These are phyloP conservation scores for Etheostoma nigrum DNA, from an alignment of 2,797 vertebrate species.

Conservation along the genomic window DNA sequence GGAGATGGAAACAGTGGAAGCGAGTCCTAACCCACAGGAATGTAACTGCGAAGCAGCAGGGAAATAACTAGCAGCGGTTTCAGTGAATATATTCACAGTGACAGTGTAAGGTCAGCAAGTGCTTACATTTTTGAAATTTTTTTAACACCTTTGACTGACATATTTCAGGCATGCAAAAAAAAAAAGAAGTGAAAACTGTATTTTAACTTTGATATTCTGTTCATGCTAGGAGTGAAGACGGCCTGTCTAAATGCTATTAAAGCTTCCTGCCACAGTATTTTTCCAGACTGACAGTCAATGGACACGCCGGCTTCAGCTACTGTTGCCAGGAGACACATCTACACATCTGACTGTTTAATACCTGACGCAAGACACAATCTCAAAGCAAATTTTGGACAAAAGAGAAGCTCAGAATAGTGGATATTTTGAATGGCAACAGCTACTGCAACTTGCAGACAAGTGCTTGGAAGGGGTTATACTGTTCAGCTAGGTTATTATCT, in stretches of 20 bases:
- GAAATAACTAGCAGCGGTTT: slow-evolving; percentile 17
- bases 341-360: slow-evolving; percentile 1
- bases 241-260: neutral
- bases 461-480: neutral
- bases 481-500: neutral
- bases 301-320: neutral
- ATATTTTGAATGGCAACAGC: neutral
- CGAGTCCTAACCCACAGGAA: neutral
- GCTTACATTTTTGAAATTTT: neutral
- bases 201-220: slow-evolving; percentile 1
- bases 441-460: neutral
- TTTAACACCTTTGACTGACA: neutral
- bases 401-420: neutral
- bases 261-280: neutral
- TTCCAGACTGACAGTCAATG: neutral
- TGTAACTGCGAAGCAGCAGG: slow-evolving; percentile 14
- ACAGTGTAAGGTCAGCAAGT: slow-evolving; percentile 22
- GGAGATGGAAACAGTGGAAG: neutral
- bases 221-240: slow-evolving; percentile 8
- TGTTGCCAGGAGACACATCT: slow-evolving; percentile 5
- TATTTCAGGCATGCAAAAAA: slow-evolving; percentile 4
- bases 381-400: neutral
- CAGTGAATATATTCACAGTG: slow-evolving; percentile 25
- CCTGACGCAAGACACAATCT: slow-evolving; percentile 5
- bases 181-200: neutral